These are phyloP conservation scores for Taenioides sp. DNA, from an alignment of 2,797 vertebrate species.

Conservation along the genomic window DNA sequence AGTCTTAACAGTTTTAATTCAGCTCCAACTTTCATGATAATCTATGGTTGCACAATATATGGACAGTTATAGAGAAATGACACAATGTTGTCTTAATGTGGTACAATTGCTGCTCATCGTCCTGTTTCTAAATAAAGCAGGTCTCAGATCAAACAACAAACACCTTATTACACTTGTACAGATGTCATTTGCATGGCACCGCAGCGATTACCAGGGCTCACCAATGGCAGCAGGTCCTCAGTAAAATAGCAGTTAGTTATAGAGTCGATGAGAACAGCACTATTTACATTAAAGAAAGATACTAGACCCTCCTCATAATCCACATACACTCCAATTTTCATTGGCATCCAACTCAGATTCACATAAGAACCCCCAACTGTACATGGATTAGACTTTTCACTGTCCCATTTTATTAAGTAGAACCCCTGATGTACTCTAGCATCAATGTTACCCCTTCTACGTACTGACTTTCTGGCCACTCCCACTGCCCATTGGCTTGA, in stretches of 20 bases:
- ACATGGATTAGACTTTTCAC: too few relatives aligned
- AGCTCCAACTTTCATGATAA: too few relatives aligned
- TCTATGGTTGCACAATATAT: too few relatives aligned
- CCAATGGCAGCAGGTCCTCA: background rate
- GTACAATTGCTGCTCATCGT: too few relatives aligned
- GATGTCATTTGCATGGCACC: background rate
- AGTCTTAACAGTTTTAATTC: too few relatives aligned
- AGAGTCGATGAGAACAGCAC: background rate
- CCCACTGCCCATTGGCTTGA: background rate
- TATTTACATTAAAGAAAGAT: background rate
- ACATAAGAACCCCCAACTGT: background rate
- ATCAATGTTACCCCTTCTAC: too few relatives aligned
- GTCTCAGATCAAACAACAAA: too few relatives aligned
- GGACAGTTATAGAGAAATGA: too few relatives aligned
- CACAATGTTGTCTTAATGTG: too few relatives aligned
- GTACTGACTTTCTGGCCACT: background rate
- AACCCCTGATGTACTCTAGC: background rate
- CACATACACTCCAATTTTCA: background rate
- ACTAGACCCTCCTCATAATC: conserved; percentile 4
- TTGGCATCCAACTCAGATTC: background rate
- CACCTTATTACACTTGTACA: background rate
- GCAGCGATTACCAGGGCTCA: background rate
- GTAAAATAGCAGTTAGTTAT: background rate
- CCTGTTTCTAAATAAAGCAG: too few relatives aligned
- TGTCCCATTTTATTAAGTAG: background rate